phyloP scores from a whole-genome alignment of 2,113 vertebrate genomes.

The Fulmarus glacialis region DNA sequence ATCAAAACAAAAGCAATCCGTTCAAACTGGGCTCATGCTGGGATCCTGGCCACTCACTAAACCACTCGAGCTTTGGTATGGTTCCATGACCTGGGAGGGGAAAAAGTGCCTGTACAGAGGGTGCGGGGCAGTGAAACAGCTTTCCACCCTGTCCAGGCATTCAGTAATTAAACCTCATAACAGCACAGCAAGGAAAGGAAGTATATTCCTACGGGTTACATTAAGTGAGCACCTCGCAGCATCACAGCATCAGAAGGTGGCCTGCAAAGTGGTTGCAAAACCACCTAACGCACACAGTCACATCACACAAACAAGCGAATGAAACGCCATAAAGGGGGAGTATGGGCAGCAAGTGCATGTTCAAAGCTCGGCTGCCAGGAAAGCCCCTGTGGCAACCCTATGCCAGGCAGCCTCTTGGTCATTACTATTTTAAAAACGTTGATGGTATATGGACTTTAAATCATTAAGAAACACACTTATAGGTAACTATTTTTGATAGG shows the following conservation, averaged over 20 bases:
- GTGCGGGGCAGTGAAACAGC: background rate
- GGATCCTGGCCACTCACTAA: background rate
- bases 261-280: background rate
- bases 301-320: fast-evolving
- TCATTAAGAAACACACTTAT: background rate
- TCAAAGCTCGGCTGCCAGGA: background rate
- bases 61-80: background rate
- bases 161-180: background rate
- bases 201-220: background rate
- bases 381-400: background rate
- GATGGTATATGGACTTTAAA: background rate
- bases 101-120: background rate
- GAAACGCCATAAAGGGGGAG: fast-evolving
- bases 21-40: background rate
- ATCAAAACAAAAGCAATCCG: background rate
- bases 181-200: background rate
- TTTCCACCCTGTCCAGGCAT: background rate
- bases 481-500: background rate
- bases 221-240: background rate
- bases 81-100: background rate
- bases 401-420: background rate
- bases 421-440: background rate
- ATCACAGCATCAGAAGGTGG: background rate
- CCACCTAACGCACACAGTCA: fast-evolving
- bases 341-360: fast-evolving